Conservation (phyloP, 2,797 vertebrate genomes). For the Helostoma temminkii region DNA sequence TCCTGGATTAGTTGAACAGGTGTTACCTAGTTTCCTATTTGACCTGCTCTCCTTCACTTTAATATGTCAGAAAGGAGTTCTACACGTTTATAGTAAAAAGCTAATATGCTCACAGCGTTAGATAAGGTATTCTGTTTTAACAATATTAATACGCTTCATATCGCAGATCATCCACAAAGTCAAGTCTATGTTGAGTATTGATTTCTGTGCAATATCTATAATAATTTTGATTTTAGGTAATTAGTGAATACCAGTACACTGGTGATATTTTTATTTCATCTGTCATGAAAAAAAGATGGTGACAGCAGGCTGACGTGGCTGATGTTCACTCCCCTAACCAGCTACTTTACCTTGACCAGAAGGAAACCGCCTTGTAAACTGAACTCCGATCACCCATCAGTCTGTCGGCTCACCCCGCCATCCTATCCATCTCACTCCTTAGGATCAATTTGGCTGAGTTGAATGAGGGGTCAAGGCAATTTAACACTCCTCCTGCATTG, state of each 20-base stretch:
- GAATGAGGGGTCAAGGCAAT: slow-evolving; percentile 80
- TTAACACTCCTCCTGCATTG: slow-evolving; percentile 71
- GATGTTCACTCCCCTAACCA: slow-evolving; percentile 32
- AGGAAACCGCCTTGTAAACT: slow-evolving; percentile 56
- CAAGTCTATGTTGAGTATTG: too few relatives aligned
- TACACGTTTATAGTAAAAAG: not conserved
- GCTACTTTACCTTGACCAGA: slow-evolving; percentile 53
- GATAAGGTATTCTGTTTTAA: not conserved
- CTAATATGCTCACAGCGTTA: not conserved
- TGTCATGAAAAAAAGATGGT: slow-evolving; percentile 19
- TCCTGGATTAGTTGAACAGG: slow-evolving; percentile 67
- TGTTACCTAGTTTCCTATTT: slow-evolving; percentile 42
- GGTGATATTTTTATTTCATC: slow-evolving; percentile 1
- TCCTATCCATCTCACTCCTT: slow-evolving; percentile 66
- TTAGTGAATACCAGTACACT: too few relatives aligned
- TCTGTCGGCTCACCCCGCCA: slow-evolving; percentile 41
- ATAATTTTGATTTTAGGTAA: too few relatives aligned
- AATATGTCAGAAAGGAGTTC: slow-evolving; percentile 6
- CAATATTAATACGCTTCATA: not conserved
- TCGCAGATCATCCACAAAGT: not conserved
- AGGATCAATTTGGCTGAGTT: slow-evolving; percentile 70
- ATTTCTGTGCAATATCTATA: too few relatives aligned
- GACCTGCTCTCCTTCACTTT: slow-evolving; percentile 11
- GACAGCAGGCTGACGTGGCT: slow-evolving; percentile 37
- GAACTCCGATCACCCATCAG: slow-evolving; percentile 45